Percentiles rank a stretch among this genome's conserved stretches.
phyloP scores from a whole-genome alignment of 2,113 vertebrate genomes.

The Chaetorhynchus papuensis region DNA sequence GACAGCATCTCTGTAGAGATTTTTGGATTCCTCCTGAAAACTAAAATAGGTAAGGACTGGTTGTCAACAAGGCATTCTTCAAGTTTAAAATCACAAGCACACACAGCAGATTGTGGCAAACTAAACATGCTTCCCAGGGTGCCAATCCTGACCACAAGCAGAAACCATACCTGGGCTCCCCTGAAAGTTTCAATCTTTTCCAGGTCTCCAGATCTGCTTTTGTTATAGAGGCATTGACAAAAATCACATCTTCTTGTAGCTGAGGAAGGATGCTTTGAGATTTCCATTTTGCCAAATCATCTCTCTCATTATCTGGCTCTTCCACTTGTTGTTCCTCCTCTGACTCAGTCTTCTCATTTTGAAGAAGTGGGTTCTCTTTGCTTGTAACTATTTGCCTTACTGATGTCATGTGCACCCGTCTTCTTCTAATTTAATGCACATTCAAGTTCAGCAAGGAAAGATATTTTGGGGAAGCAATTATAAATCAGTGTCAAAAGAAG shows the following conservation, averaged over 20 bases:
- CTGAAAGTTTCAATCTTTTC: constrained; percentile 86
- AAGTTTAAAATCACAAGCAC: not conserved
- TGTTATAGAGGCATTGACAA: constrained; percentile 77
- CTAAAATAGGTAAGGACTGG: not conserved
- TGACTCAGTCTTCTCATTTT: constrained; percentile 51
- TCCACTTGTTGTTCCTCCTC: constrained; percentile 35
- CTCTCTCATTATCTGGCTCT: constrained; percentile 74
- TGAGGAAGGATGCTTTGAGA: constrained; percentile 63
- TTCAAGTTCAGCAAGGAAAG: constrained; percentile 40
- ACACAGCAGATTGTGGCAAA: not conserved
- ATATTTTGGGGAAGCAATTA: constrained; percentile 41
- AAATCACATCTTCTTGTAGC: constrained; percentile 69
- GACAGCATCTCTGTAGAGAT: not conserved
- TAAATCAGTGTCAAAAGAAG: constrained; percentile 35
- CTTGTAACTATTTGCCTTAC: constrained; percentile 53
- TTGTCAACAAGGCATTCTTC: not conserved
- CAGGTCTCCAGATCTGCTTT: constrained; percentile 90
- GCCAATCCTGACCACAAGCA: not conserved
- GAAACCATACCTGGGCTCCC: constrained; percentile 82
- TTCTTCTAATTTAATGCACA: constrained; percentile 65
- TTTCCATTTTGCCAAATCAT: constrained; percentile 80
- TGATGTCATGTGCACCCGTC: constrained; percentile 32
- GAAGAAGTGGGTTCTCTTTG: constrained; percentile 57
- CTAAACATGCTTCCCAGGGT: not conserved
- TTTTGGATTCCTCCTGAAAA: not conserved